Evolutionary conservation across 2,113 vertebrate genomes (phyloP), one percentile per base, ranked within the genome.

Genomic region (Aramus guarauna): DNA sequence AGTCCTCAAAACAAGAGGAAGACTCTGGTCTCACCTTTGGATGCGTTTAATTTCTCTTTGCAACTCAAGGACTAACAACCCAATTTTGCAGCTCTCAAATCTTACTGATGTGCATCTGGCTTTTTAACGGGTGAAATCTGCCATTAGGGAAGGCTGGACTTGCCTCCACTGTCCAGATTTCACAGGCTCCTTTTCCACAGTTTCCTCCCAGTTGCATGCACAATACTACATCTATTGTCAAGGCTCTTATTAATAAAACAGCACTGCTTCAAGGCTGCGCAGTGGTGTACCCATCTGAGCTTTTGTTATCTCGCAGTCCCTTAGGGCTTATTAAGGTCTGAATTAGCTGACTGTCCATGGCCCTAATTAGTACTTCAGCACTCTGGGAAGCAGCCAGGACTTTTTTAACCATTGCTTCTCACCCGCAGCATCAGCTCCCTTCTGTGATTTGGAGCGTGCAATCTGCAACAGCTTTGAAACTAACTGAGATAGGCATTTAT

Each of bases 351-450:
- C 79, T 77, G 83, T 89, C 88, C 83, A 13, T 12, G 66, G 81
- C 92, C 85, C 30, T 94, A 94, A 96, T 96, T 94, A 97, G 90
- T 85, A 58, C 69, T 88, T 84, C 69, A 64, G 74, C 73, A 91
- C 91, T 19, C 92, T 83, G 91, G 95, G 94, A 91, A 85, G 78
- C 73, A 71, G 87, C 71, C 91, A 91, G 72, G 80, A 52, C 47
- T 86, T 43, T 87, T 94, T 89, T 52, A 93, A 85, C 30, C 62
- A 63, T n/a, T 10, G 64, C 73, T 92, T 48, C 43, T 93, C n/a
- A 78, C 66, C 52, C 24, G 1, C 41, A 78, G 94, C 87, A 85
- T 75, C 69, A 36, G 12, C 18, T 86, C 66, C 43, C 53, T 39
- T 66, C 83, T 88, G 77, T 27, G 83, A 72, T 85, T 56, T 72